Conservation (phyloP, 2,888 invertebrate genomes). For the Pantelozetes paolii region DNA sequence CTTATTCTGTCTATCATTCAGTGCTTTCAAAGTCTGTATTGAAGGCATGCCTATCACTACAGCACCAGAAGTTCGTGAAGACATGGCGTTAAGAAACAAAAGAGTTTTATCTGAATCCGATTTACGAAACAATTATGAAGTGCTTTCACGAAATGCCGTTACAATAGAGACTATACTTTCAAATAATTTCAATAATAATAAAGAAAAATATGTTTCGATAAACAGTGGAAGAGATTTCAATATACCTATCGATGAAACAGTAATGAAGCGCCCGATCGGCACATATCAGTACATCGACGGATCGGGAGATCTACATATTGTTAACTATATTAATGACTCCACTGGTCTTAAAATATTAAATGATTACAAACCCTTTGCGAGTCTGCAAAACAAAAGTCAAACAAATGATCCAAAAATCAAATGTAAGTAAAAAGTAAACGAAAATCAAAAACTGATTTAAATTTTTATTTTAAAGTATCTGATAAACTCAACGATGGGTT, state of each 20-base stretch:
- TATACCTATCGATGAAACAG: constrained; percentile 3
- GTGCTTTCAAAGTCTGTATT: too few species aligned
- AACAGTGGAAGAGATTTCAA: constrained; percentile 26
- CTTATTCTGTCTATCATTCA: too few species aligned
- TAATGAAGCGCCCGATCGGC: constrained; percentile 6
- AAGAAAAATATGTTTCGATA: constrained; percentile 9
- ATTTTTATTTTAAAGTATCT: not conserved
- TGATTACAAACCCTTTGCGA: constrained; percentile 8
- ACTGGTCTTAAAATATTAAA: not conserved
- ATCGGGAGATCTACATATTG: constrained; percentile 28
- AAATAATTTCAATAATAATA: not conserved
- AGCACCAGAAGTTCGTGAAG: too few species aligned
- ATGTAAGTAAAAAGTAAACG: not conserved
- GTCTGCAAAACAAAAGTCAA: not conserved
- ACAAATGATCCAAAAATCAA: not conserved
- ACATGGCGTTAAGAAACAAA: not conserved
- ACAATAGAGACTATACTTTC: not conserved
- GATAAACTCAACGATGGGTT: not conserved
- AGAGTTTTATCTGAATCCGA: not conserved
- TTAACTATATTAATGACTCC: constrained; percentile 16
- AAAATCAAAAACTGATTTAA: not conserved
- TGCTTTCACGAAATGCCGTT: constrained; percentile 11
- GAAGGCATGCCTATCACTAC: not conserved
- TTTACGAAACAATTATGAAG: not conserved
- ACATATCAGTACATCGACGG: constrained; percentile 17